These are phyloP conservation scores for Scomberomorus guttatus DNA, from an alignment of 2,797 vertebrate genomes.

Conservation along the genomic window DNA sequence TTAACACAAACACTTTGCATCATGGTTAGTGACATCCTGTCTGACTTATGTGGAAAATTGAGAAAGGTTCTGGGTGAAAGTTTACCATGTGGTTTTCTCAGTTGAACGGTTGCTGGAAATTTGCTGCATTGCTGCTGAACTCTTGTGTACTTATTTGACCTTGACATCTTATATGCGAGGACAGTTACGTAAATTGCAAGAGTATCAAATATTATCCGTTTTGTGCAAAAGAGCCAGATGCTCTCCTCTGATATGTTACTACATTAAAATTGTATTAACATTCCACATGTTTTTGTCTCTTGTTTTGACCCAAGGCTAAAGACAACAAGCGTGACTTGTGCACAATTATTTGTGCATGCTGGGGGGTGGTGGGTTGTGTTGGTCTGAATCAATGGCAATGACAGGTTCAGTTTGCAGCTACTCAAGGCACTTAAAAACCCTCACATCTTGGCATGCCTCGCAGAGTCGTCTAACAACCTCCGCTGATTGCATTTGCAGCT, in stretches of 20 bases:
- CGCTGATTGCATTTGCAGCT: conserved; percentile 76
- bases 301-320: not conserved
- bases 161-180: not conserved
- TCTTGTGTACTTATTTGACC: not conserved
- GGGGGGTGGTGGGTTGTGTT: not conserved
- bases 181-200: not conserved
- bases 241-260: not conserved
- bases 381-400: conserved; percentile 23
- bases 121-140: not conserved
- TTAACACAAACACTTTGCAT: not conserved
- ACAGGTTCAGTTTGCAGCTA: conserved; percentile 54
- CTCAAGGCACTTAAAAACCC: conserved; percentile 46
- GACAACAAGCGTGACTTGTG: conserved; percentile 4
- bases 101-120: conserved; percentile 14
- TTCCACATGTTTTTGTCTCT: conserved; percentile 5
- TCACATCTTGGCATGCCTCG: conserved; percentile 64
- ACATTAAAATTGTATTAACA: conserved; percentile 14
- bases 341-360: conserved; percentile 9
- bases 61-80: not conserved
- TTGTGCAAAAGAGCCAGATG: conserved; percentile 1
- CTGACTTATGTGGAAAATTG: conserved; percentile 10
- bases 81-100: conserved; percentile 31
- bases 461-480: conserved; percentile 63
- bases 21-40: not conserved
- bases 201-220: conserved; percentile 1